Conservation (phyloP, 1,140 invertebrate genomes). For the Pentalonia nigronervosa region DNA sequence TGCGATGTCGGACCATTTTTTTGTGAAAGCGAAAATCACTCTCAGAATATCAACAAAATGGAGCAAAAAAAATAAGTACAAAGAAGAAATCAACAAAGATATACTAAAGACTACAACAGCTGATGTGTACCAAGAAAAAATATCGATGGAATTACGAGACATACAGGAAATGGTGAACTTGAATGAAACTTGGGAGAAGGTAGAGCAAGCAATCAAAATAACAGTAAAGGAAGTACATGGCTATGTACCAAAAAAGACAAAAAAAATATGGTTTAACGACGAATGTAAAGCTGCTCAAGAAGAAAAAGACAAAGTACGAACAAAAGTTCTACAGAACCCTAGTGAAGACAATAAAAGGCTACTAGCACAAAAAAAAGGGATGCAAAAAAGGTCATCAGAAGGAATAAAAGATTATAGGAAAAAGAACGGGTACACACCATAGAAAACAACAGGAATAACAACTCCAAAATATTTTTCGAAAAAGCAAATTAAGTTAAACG, state of each 20-base stretch:
- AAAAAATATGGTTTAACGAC: not conserved
- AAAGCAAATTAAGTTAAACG: not conserved
- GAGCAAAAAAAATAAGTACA: too few relatives aligned
- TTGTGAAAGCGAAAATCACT: too few relatives aligned
- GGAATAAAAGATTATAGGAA: slow-evolving; percentile 20
- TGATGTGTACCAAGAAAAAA: too few relatives aligned
- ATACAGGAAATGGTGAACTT: too few relatives aligned
- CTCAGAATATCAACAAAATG: too few relatives aligned
- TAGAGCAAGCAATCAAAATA: not conserved
- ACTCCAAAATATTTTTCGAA: not conserved
- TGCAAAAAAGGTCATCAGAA: slow-evolving; percentile 24
- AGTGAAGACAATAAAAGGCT: slow-evolving; percentile 24
- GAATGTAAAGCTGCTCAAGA: slow-evolving; percentile 15
- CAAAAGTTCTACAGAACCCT: slow-evolving; percentile 25
- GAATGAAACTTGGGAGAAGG: not conserved
- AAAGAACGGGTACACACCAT: slow-evolving; percentile 15
- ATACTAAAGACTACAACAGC: too few relatives aligned
- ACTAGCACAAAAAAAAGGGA: not conserved
- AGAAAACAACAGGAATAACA: slow-evolving; percentile 36
- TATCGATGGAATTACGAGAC: too few relatives aligned
- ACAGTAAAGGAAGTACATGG: slow-evolving; percentile 13
- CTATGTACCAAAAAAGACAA: slow-evolving; percentile 12
- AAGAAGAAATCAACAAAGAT: too few relatives aligned
- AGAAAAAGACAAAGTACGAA: slow-evolving; percentile 10
- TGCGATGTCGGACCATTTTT: too few relatives aligned